Percentiles rank a stretch among this genome's conserved stretches.
These are phyloP conservation scores for Bombus superbus DNA, from an alignment of 1,140 invertebrate genomes.

Conservation along the genomic window DNA sequence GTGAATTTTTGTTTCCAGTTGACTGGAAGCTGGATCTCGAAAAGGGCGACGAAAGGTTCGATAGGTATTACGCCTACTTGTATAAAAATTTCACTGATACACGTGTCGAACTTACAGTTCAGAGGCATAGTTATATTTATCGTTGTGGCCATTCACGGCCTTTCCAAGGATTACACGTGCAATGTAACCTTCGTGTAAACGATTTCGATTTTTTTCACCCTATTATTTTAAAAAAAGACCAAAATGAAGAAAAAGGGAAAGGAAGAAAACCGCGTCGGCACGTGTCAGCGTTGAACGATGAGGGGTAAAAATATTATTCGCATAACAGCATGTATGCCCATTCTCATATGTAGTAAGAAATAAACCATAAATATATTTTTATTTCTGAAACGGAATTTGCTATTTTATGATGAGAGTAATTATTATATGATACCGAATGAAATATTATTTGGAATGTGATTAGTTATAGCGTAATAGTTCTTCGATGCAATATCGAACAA, in stretches of 20 bases:
- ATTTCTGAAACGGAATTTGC: too few relatives aligned
- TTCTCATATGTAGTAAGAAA: neutral
- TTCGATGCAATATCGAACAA: neutral
- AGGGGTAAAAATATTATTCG: slow-evolving; percentile 10
- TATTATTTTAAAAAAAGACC: neutral
- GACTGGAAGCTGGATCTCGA: neutral
- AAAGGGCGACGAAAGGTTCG: neutral
- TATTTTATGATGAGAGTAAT: neutral
- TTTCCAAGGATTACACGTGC: slow-evolving; percentile 17
- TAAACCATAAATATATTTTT: neutral
- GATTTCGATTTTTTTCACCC: slow-evolving; percentile 19
- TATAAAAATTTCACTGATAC: slow-evolving; percentile 39
- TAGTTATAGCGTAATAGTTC: neutral
- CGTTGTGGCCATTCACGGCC: slow-evolving; percentile 1
- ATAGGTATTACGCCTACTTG: neutral
- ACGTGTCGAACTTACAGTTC: slow-evolving; percentile 29
- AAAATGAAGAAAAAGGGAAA: neutral
- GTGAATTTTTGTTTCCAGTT: neutral
- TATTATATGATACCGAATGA: neutral
- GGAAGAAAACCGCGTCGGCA: neutral
- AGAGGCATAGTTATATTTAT: slow-evolving; percentile 35
- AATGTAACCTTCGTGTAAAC: slow-evolving; percentile 32
- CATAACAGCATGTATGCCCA: neutral
- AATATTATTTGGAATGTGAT: neutral
- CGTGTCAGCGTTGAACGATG: neutral